A percentile compares a stretch with the other conserved stretches of the same genome.
Conservation (phyloP, 2,888 invertebrate species). For the Drosophila melanocephala region DNA sequence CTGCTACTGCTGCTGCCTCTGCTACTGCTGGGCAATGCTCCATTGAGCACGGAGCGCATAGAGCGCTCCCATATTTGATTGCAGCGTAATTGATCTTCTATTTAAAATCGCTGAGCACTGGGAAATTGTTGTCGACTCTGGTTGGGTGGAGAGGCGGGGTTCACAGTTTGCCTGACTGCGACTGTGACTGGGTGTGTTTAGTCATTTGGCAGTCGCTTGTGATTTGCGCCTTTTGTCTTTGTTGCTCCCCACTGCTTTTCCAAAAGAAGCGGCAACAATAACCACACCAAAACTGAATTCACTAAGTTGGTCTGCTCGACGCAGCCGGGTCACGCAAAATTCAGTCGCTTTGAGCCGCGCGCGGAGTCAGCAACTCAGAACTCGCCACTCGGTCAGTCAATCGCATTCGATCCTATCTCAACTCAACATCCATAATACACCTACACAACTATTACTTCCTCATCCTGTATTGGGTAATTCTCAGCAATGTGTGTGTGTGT, state of each 20-base stretch:
- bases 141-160: slow-evolving; percentile 3
- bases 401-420: slow-evolving; percentile 4
- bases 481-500: not conserved
- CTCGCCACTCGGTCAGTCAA: not conserved
- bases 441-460: slow-evolving; percentile 1
- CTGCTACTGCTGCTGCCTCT: not conserved
- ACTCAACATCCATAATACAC: not conserved
- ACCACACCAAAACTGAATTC: slow-evolving; percentile 31
- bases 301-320: slow-evolving; percentile 68
- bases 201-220: slow-evolving; percentile 63
- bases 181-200: slow-evolving; percentile 73
- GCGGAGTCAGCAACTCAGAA: slow-evolving; percentile 78
- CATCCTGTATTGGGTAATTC: slow-evolving; percentile 49
- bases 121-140: slow-evolving; percentile 17
- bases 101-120: slow-evolving; percentile 62
- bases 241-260: slow-evolving; percentile 49
- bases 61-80: slow-evolving; percentile 68
- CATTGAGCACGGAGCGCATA: slow-evolving; percentile 63
- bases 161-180: slow-evolving; percentile 22
- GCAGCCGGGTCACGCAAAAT: slow-evolving; percentile 79
- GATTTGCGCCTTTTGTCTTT: slow-evolving; percentile 71
- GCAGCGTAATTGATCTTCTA: slow-evolving; percentile 77
- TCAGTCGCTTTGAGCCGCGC: slow-evolving; percentile 83
- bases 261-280: slow-evolving; percentile 38
- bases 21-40: slow-evolving; percentile 36